phyloP scores from a whole-genome alignment of 2,797 vertebrate genomes.

The Helarctos malayanus region DNA sequence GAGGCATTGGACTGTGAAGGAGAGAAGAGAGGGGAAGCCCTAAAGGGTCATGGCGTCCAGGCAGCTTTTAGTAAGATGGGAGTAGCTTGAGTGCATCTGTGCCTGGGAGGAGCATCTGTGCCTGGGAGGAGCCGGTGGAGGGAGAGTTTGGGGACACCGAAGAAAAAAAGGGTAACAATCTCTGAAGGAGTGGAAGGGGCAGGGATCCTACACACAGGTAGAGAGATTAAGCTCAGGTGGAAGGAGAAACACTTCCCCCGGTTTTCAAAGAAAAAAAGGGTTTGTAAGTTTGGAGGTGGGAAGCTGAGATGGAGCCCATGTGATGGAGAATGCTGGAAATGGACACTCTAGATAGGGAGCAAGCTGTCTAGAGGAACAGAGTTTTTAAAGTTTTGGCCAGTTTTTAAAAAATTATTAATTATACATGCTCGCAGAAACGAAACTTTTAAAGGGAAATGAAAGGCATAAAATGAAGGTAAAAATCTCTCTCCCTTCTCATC shows the following conservation, averaged over 20 bases:
- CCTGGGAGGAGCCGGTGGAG: not conserved
- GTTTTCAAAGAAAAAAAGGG: not conserved
- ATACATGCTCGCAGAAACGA: not conserved
- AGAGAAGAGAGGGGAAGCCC: not conserved
- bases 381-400: not conserved
- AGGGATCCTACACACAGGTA: not conserved
- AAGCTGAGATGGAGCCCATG: not conserved
- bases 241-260: not conserved
- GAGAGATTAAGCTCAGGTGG: not conserved
- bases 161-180: not conserved
- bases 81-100: not conserved
- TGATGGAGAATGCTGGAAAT: not conserved
- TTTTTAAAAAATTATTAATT: not conserved
- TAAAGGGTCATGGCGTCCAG: not conserved
- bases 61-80: not conserved
- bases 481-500: not conserved
- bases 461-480: not conserved
- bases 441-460: not conserved
- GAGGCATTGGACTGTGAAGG: not conserved
- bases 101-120: not conserved
- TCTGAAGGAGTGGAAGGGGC: not conserved
- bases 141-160: not conserved
- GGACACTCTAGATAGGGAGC: not conserved
- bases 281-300: not conserved
- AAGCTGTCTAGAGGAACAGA: not conserved